Evolutionary conservation across 2,113 vertebrate genomes (phyloP).

Genomic region (Lasiurus cinereus): DNA sequence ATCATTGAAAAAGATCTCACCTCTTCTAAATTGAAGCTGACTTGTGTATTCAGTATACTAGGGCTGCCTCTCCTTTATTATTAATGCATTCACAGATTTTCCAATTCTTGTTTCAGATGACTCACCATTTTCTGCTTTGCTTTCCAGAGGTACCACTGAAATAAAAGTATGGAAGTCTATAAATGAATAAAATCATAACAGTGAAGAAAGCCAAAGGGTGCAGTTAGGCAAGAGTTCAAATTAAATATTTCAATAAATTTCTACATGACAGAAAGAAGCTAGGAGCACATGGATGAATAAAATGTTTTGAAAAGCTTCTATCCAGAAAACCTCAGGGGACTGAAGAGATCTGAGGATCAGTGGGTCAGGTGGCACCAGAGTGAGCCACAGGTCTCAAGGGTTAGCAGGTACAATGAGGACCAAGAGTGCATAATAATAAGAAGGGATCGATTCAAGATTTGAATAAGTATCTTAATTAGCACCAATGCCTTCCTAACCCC

Average conservation of each 20-base stretch:
- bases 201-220: background rate
- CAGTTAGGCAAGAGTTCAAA: background rate
- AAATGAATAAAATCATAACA: background rate
- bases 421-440: background rate
- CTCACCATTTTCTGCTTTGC: background rate
- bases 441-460: background rate
- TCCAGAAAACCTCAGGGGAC: background rate
- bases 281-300: background rate
- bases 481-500: background rate
- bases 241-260: slow-evolving; percentile 14
- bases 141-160: background rate
- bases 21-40: background rate
- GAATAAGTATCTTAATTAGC: background rate
- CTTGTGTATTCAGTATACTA: background rate
- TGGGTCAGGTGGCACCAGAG: background rate
- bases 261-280: background rate
- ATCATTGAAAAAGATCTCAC: background rate
- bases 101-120: background rate
- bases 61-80: background rate
- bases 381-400: background rate
- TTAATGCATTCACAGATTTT: background rate
- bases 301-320: background rate
- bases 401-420: background rate
- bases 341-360: background rate
- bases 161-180: background rate